Percentiles rank a stretch among this genome's conserved stretches.
Evolutionary conservation across 2,888 invertebrate species (phyloP).

Genomic region (Zygogramma bicolorata): DNA sequence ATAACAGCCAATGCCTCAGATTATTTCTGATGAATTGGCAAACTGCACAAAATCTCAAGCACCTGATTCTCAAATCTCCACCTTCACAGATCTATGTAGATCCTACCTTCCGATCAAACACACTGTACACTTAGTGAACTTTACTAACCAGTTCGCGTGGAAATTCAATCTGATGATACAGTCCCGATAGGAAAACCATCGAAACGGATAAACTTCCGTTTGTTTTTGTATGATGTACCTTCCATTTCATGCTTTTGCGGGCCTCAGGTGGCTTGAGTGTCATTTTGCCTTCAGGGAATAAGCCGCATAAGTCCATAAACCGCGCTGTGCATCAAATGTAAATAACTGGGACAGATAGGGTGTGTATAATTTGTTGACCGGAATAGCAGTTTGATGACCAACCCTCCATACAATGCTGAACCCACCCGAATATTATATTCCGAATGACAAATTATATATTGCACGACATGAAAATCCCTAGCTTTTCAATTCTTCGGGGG

Average conservation of each 20-base stretch:
- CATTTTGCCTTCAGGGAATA: not conserved
- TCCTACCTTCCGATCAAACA: too few species aligned
- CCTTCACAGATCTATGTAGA: too few species aligned
- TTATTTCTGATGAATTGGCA: too few species aligned
- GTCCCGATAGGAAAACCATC: not conserved
- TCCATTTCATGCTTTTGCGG: not conserved
- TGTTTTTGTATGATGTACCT: not conserved
- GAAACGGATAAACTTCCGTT: not conserved
- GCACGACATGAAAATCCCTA: constrained; percentile 4
- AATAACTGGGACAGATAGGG: constrained; percentile 2
- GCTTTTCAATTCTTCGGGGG: not conserved
- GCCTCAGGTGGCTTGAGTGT: not conserved
- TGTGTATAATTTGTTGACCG: not conserved
- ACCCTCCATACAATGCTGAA: not conserved
- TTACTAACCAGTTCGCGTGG: too few species aligned
- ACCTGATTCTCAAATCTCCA: too few species aligned
- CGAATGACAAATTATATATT: not conserved
- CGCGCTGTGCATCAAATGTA: not conserved
- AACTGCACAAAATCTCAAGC: too few species aligned
- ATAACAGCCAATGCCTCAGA: too few species aligned
- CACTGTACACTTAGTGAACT: too few species aligned
- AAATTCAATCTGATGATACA: not conserved
- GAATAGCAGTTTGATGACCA: constrained; percentile 2
- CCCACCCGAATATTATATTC: constrained; percentile 1
- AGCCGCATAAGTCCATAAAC: not conserved